These are phyloP conservation scores for Bubo bubo DNA, from an alignment of 2,113 vertebrate genomes.

Conservation along the genomic window DNA sequence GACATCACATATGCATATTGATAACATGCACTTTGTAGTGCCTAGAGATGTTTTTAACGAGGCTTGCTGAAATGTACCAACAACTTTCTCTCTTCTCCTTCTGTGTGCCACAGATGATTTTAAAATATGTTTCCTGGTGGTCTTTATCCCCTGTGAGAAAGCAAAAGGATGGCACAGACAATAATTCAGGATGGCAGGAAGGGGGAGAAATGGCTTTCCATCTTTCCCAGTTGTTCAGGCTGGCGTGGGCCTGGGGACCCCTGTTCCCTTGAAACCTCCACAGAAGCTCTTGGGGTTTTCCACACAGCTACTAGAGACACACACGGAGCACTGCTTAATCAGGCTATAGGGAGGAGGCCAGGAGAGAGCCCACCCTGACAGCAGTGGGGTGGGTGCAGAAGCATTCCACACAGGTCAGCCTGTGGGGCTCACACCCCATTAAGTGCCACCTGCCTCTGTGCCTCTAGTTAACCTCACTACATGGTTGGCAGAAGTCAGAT, in stretches of 20 bases:
- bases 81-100: constrained; percentile 73
- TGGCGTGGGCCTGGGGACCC: accelerated
- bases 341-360: background rate
- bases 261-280: background rate
- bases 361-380: background rate
- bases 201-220: background rate
- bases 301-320: background rate
- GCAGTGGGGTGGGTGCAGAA: background rate
- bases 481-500: background rate
- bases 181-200: background rate
- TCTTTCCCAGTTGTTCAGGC: background rate
- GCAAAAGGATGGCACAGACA: constrained; percentile 6
- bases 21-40: constrained; percentile 81
- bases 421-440: background rate
- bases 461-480: background rate
- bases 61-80: constrained; percentile 76
- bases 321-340: accelerated
- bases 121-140: constrained; percentile 60
- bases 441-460: accelerated
- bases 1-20: constrained; percentile 84
- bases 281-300: background rate
- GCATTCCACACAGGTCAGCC: accelerated
- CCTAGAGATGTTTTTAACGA: constrained; percentile 83
- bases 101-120: constrained; percentile 69
- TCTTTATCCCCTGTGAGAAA: constrained; percentile 51